phyloP scores from a whole-genome alignment of 2,888 invertebrate genomes.

The Sinodicranocentrus sp. region DNA sequence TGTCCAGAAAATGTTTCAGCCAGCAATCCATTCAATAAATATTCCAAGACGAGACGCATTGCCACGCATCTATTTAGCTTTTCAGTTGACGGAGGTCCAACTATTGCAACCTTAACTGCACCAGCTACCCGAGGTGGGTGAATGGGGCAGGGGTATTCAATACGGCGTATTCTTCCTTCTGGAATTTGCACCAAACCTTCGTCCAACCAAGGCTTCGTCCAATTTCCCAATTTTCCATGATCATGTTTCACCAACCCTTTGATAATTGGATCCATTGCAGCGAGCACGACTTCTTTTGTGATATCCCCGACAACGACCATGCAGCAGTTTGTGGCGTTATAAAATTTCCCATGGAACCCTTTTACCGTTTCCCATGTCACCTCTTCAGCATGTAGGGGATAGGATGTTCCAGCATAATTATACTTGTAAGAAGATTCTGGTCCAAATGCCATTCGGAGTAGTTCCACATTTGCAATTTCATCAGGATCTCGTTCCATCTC shows the following conservation, averaged over 20 bases:
- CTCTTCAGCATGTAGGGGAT: not conserved
- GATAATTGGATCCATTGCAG: slow-evolving; percentile 18
- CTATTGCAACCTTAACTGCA: slow-evolving; percentile 52
- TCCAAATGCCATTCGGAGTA: slow-evolving; percentile 31
- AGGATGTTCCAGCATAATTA: slow-evolving; percentile 30
- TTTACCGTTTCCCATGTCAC: not conserved
- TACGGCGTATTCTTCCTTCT: not conserved
- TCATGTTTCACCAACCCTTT: slow-evolving; percentile 12
- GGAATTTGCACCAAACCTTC: slow-evolving; percentile 12
- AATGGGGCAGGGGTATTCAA: slow-evolving; percentile 33
- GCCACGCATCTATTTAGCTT: slow-evolving; percentile 38
- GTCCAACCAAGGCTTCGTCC: slow-evolving; percentile 52
- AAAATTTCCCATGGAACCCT: slow-evolving; percentile 56
- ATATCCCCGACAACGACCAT: slow-evolving; percentile 55
- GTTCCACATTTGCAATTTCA: slow-evolving; percentile 29
- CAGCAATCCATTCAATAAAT: slow-evolving; percentile 36
- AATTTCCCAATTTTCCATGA: slow-evolving; percentile 36
- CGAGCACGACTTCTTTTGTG: slow-evolving; percentile 43
- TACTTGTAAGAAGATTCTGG: slow-evolving; percentile 34
- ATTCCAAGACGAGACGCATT: slow-evolving; percentile 58
- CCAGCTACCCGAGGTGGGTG: slow-evolving; percentile 6
- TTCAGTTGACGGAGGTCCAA: slow-evolving; percentile 27
- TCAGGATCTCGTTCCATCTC: slow-evolving; percentile 46
- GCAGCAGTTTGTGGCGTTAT: slow-evolving; percentile 56
- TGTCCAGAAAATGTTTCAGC: not conserved